Evolutionary conservation across 2,888 invertebrate species (phyloP).

Genomic region (Agrotis exclamationis): DNA sequence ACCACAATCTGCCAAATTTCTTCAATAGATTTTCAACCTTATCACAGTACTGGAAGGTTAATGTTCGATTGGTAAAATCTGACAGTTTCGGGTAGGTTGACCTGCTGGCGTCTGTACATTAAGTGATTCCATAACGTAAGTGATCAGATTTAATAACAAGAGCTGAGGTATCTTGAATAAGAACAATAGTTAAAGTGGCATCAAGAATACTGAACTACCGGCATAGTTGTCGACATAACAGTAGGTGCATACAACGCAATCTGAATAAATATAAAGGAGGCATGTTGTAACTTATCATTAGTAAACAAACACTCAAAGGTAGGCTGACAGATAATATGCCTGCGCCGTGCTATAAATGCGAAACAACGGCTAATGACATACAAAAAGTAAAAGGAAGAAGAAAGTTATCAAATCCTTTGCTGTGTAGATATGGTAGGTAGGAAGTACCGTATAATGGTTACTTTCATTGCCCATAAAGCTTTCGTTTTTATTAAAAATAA

Average conservation of each 20-base stretch:
- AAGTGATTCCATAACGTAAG: neutral
- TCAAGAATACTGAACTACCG: conserved; percentile 32
- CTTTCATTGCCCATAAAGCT: conserved; percentile 38
- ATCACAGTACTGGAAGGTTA: too few species aligned
- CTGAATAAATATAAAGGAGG: conserved; percentile 65
- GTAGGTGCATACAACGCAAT: conserved; percentile 52
- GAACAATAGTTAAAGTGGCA: too few species aligned
- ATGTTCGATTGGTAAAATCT: too few species aligned
- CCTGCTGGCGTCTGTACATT: too few species aligned
- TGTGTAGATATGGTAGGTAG: conserved; percentile 2
- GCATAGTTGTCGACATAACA: conserved; percentile 50
- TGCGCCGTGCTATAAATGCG: conserved; percentile 44
- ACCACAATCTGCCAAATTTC: too few species aligned
- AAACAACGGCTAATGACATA: conserved; percentile 47
- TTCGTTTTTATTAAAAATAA: conserved; percentile 36
- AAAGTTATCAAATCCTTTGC: conserved; percentile 52
- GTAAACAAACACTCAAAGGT: conserved; percentile 64
- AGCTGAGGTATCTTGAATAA: neutral
- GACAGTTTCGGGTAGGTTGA: too few species aligned
- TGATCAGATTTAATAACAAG: conserved; percentile 15
- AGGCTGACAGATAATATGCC: conserved; percentile 50
- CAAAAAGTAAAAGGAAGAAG: conserved; percentile 57
- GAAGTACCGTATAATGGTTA: conserved; percentile 12
- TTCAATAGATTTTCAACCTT: too few species aligned
- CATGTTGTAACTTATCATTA: conserved; percentile 66